These are phyloP conservation scores for Augochlora pura DNA, from an alignment of 1,140 invertebrate species.

Conservation along the genomic window DNA sequence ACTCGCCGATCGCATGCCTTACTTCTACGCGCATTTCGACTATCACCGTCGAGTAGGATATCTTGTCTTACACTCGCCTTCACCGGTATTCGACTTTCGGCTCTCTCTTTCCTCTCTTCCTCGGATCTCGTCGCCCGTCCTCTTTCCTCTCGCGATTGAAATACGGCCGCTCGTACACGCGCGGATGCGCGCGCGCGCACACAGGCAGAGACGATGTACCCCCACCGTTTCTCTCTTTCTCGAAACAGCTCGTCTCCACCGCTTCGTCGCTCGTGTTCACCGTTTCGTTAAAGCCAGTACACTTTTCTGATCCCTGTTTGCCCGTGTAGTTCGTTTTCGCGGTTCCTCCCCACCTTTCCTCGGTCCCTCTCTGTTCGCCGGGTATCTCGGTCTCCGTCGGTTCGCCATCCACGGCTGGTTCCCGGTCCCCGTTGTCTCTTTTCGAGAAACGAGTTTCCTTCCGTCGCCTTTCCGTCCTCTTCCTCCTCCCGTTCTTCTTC, in stretches of 20 bases:
- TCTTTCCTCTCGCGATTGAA: constrained; percentile 70
- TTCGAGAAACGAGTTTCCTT: constrained; percentile 55
- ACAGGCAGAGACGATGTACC: not conserved
- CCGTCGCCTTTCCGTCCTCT: constrained; percentile 44
- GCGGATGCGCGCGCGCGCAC: not conserved
- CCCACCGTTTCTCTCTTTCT: constrained; percentile 30
- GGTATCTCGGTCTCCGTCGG: constrained; percentile 16
- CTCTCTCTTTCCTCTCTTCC: constrained; percentile 30
- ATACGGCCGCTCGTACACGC: constrained; percentile 68
- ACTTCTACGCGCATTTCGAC: constrained; percentile 30
- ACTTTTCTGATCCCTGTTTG: constrained; percentile 45
- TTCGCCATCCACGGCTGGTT: constrained; percentile 23
- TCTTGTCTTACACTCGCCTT: constrained; percentile 58
- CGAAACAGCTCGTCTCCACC: constrained; percentile 16
- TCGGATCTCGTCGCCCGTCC: not conserved
- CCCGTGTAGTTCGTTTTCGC: constrained; percentile 35
- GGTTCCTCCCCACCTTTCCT: not conserved
- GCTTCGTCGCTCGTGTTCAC: constrained; percentile 52
- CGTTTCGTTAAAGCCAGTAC: constrained; percentile 56
- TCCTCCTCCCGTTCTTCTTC: constrained; percentile 40
- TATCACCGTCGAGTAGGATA: constrained; percentile 49
- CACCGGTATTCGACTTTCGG: constrained; percentile 69
- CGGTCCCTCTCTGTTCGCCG: not conserved
- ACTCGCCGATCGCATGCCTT: constrained; percentile 7
- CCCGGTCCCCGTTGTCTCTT: constrained; percentile 48